A percentile compares a stretch with the other conserved stretches of the same genome.
phyloP scores from a whole-genome alignment of 1,140 invertebrate genomes.

The Carcinoscorpius rotundicauda region DNA sequence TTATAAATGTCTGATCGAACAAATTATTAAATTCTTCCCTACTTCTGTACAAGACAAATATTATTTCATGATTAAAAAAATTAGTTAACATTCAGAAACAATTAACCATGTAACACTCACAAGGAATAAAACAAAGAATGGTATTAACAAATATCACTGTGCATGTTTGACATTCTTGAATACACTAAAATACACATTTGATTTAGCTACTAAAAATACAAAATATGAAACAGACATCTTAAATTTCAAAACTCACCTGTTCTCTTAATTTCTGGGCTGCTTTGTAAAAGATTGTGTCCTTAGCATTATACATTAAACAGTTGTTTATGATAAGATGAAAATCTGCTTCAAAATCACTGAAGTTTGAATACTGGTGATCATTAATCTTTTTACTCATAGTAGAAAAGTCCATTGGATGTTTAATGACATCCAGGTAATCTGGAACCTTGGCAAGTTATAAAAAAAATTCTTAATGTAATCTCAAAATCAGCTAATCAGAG shows the following conservation, averaged over 20 bases:
- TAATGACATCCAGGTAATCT: slow-evolving; percentile 84
- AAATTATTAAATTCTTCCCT: too few relatives aligned
- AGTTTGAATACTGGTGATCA: slow-evolving; percentile 55
- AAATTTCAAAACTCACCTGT: slow-evolving; percentile 38
- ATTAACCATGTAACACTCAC: too few relatives aligned
- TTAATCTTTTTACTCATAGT: slow-evolving; percentile 78
- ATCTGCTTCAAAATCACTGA: slow-evolving; percentile 72
- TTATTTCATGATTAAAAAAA: too few relatives aligned
- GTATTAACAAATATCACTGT: too few relatives aligned
- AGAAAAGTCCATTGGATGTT: slow-evolving; percentile 89
- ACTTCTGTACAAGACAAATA: too few relatives aligned
- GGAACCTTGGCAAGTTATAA: slow-evolving; percentile 46
- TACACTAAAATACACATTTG: too few relatives aligned
- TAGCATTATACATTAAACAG: slow-evolving; percentile 87
- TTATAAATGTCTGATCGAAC: too few relatives aligned
- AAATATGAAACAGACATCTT: background rate
- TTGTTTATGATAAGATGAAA: slow-evolving; percentile 91
- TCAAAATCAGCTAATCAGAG: background rate
- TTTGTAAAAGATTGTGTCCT: slow-evolving; percentile 68
- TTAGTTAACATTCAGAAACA: too few relatives aligned
- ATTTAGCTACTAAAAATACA: background rate
- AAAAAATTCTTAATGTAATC: slow-evolving; percentile 6
- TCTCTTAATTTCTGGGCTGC: slow-evolving; percentile 78
- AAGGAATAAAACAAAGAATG: too few relatives aligned
- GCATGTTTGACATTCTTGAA: too few relatives aligned